Percentiles rank a stretch among this genome's conserved stretches.
These are phyloP conservation scores for Sebastes baramenuke DNA, from an alignment of 2,797 vertebrate species.

Conservation along the genomic window DNA sequence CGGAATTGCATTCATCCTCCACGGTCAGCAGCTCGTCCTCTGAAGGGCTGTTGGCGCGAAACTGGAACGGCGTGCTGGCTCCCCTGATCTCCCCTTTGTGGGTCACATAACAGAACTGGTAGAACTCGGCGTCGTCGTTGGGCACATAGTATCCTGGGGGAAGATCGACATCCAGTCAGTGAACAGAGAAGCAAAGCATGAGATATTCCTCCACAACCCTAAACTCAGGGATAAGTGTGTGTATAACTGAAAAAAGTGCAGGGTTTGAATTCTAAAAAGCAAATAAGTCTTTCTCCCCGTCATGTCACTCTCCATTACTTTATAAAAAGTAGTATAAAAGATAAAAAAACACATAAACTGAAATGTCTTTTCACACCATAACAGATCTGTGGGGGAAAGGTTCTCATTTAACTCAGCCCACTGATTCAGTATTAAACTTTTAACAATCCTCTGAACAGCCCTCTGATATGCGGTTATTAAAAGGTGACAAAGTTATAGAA, in stretches of 20 bases:
- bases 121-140: constrained; percentile 98
- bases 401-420: constrained; percentile 47
- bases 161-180: neutral
- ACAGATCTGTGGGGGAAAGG: constrained; percentile 20
- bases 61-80: constrained; percentile 97
- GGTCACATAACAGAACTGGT: constrained; percentile 99
- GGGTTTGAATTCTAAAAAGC: constrained; percentile 21
- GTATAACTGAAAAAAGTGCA: neutral
- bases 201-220: neutral
- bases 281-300: neutral
- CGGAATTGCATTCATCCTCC: constrained; percentile 97
- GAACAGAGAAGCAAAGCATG: neutral
- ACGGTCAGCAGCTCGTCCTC: constrained; percentile 95
- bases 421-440: constrained; percentile 55
- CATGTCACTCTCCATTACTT: constrained; percentile 28
- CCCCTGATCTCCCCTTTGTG: constrained; percentile 98
- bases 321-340: constrained; percentile 17
- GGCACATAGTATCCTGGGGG: constrained; percentile 94
- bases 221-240: neutral
- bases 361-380: constrained; percentile 52
- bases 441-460: constrained; percentile 49
- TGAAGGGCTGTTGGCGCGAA: constrained; percentile 91
- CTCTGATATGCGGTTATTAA: constrained; percentile 56
- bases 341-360: constrained; percentile 37
- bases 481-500: constrained; percentile 70